Percentiles rank a stretch among this genome's conserved stretches.
Conservation (phyloP, 2,113 vertebrate genomes). For the Capreolus pygargus region DNA sequence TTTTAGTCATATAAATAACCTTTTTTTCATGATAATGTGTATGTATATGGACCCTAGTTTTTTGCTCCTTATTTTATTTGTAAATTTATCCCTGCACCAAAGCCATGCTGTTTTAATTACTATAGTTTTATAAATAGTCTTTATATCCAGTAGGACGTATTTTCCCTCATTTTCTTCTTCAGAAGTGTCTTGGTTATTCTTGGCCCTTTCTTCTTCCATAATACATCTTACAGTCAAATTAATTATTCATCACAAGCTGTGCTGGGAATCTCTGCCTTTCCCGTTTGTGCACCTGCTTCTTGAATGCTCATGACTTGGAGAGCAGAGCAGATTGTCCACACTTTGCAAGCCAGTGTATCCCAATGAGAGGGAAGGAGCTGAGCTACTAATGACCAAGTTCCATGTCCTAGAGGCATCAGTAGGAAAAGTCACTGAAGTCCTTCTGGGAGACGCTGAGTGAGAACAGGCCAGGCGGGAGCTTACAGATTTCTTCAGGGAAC, state of each 20-base stretch:
- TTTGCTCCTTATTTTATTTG: background rate
- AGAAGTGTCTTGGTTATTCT: constrained; percentile 31
- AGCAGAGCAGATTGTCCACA: background rate
- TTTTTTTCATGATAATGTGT: background rate
- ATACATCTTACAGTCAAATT: constrained; percentile 41
- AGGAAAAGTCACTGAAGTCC: background rate
- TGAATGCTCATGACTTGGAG: background rate
- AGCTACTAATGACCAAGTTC: background rate
- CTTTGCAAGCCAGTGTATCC: background rate
- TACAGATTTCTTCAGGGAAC: background rate
- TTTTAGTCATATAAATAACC: background rate
- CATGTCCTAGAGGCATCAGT: background rate
- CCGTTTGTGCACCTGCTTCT: background rate
- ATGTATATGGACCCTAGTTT: background rate
- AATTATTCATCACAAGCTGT: constrained; percentile 62
- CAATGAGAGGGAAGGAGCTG: background rate
- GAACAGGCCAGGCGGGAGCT: background rate
- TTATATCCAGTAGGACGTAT: background rate
- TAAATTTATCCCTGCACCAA: background rate
- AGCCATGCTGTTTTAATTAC: constrained; percentile 47
- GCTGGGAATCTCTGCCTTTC: constrained; percentile 27
- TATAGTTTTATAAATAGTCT: constrained; percentile 38
- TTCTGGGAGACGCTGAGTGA: background rate
- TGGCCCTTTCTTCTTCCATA: constrained; percentile 47
- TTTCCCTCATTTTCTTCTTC: background rate